phyloP scores from a whole-genome alignment of 2,113 vertebrate species.

The Esox niger region DNA sequence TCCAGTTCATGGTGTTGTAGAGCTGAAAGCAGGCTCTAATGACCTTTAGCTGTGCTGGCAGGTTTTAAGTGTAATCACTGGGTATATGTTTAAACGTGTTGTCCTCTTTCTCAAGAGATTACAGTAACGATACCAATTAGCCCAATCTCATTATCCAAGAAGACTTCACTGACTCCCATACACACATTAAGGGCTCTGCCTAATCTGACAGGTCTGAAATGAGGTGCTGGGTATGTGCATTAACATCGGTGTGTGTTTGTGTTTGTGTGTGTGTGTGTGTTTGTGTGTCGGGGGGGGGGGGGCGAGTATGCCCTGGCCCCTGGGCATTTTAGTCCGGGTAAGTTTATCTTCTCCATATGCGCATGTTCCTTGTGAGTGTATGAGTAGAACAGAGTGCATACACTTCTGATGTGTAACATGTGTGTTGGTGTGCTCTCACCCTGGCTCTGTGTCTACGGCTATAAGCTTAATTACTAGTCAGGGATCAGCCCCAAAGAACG shows the following conservation, averaged over 20 bases:
- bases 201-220: conserved; percentile 70
- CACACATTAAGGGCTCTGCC: conserved; percentile 67
- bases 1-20: conserved; percentile 52
- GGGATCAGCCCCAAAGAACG: conserved; percentile 52
- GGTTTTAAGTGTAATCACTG: conserved; percentile 68
- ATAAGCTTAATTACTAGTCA: conserved; percentile 68
- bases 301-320: neutral
- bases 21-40: conserved; percentile 66
- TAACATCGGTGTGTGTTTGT: no score
- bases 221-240: conserved; percentile 22
- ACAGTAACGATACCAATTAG: conserved; percentile 79
- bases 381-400: conserved; percentile 15
- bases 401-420: conserved; percentile 11
- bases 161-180: conserved; percentile 70
- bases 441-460: conserved; percentile 14
- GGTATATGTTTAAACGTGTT: conserved; percentile 68
- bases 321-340: conserved; percentile 5
- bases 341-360: neutral
- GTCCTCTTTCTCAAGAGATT: conserved; percentile 71
- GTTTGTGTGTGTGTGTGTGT: conserved; percentile 31
- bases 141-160: conserved; percentile 74
- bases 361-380: conserved; percentile 17
- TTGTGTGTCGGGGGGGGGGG: conserved; percentile 15
- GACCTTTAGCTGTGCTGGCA: conserved; percentile 73
- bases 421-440: conserved; percentile 13